A percentile compares a stretch with the other conserved stretches of the same genome.
phyloP scores from a whole-genome alignment of 2,113 vertebrate species.

The Ceyx cyanopectus region DNA sequence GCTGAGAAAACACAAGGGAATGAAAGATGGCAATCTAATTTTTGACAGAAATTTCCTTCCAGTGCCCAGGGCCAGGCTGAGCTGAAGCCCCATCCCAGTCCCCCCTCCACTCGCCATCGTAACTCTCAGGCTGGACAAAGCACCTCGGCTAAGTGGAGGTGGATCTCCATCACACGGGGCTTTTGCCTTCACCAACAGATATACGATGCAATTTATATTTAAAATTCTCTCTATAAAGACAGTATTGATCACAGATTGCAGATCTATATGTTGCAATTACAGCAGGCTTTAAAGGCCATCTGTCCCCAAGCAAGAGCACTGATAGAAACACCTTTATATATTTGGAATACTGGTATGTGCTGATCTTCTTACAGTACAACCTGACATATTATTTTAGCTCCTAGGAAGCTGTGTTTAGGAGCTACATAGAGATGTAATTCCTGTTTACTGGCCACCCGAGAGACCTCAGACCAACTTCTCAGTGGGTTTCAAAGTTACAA shows the following conservation, averaged over 20 bases:
- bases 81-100: neutral
- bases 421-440: neutral
- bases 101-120: fast-evolving
- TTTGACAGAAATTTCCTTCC: neutral
- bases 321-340: neutral
- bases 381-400: neutral
- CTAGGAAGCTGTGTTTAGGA: neutral
- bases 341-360: neutral
- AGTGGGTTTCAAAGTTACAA: neutral
- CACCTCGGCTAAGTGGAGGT: neutral
- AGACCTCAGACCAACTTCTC: neutral
- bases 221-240: slow-evolving; percentile 70
- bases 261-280: slow-evolving; percentile 68
- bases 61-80: neutral
- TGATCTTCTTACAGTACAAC: neutral
- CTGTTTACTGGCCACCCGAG: neutral
- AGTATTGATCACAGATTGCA: slow-evolving; percentile 68
- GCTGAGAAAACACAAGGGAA: neutral
- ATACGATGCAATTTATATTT: slow-evolving; percentile 72
- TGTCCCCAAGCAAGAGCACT: slow-evolving; percentile 32
- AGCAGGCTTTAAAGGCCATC: slow-evolving; percentile 53
- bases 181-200: slow-evolving; percentile 51
- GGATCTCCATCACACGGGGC: neutral
- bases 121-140: neutral
- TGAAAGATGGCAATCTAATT: neutral